These are phyloP conservation scores for Anabas testudineus DNA, from an alignment of 2,797 vertebrate species.

Conservation along the genomic window DNA sequence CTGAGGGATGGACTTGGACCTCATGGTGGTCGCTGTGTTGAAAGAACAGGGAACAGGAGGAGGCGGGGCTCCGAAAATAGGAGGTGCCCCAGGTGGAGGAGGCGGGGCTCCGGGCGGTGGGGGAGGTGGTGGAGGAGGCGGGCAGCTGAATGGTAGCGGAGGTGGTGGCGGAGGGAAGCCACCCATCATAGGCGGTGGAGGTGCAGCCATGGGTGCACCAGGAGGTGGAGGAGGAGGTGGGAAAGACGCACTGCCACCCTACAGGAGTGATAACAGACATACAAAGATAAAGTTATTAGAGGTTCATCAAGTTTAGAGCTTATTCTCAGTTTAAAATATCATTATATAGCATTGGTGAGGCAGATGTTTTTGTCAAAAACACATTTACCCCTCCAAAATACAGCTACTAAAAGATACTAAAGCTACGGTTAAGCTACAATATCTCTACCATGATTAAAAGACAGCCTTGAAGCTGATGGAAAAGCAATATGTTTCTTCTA, in stretches of 20 bases:
- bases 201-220: slow-evolving; percentile 84
- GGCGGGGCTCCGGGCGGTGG: slow-evolving; percentile 83
- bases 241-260: slow-evolving; percentile 84
- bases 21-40: slow-evolving; percentile 78
- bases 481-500: too few species aligned
- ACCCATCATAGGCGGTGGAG: slow-evolving; percentile 81
- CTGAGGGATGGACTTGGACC: slow-evolving; percentile 92
- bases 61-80: slow-evolving; percentile 88
- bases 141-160: slow-evolving; percentile 87
- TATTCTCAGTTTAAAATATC: too few species aligned
- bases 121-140: slow-evolving; percentile 89
- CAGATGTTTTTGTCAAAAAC: too few species aligned
- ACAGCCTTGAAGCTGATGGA: too few species aligned
- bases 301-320: neutral
- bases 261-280: slow-evolving; percentile 55
- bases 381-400: too few species aligned
- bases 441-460: too few species aligned
- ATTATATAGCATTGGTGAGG: too few species aligned
- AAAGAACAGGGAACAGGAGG: slow-evolving; percentile 86
- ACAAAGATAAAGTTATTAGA: neutral
- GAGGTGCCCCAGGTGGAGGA: slow-evolving; percentile 87
- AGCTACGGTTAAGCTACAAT: too few species aligned
- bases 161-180: slow-evolving; percentile 87
- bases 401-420: too few species aligned
- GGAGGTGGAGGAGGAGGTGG: slow-evolving; percentile 87